Evolutionary conservation across 2,797 vertebrate genomes (phyloP).

Genomic region (Anguilla obscura): DNA sequence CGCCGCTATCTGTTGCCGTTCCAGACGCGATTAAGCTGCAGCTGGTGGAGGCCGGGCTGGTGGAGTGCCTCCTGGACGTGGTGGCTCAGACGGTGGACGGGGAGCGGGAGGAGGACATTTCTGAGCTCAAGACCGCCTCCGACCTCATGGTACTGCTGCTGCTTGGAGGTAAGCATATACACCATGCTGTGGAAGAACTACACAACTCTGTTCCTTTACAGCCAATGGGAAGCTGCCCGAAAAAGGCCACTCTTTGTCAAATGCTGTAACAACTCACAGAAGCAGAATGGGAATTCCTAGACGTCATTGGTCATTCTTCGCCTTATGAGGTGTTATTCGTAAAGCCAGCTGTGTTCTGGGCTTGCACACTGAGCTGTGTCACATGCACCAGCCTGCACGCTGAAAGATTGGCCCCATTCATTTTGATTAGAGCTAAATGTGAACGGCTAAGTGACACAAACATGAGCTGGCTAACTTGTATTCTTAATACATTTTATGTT

Average conservation of each 20-base stretch:
- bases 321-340: background rate
- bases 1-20: background rate
- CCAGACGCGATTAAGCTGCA: conserved; percentile 95
- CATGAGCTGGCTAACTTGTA: background rate
- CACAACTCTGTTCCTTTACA: background rate
- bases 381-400: background rate
- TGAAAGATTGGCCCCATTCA: background rate
- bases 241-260: background rate
- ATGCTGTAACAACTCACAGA: background rate
- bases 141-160: conserved; percentile 96
- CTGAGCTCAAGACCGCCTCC: conserved; percentile 94
- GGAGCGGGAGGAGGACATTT: conserved; percentile 88
- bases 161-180: conserved; percentile 79
- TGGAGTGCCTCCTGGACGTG: conserved; percentile 92
- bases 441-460: background rate
- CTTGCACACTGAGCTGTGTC: background rate
- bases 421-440: background rate
- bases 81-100: conserved; percentile 91
- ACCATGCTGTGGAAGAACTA: background rate
- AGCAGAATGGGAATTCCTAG: background rate
- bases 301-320: background rate
- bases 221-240: background rate
- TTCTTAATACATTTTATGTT: background rate
- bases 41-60: conserved; percentile 93
- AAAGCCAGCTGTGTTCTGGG: background rate